Percentiles rank a stretch among this genome's conserved stretches.
phyloP scores from a whole-genome alignment of 2,113 vertebrate species.

The Petrocephalus zakoni region DNA sequence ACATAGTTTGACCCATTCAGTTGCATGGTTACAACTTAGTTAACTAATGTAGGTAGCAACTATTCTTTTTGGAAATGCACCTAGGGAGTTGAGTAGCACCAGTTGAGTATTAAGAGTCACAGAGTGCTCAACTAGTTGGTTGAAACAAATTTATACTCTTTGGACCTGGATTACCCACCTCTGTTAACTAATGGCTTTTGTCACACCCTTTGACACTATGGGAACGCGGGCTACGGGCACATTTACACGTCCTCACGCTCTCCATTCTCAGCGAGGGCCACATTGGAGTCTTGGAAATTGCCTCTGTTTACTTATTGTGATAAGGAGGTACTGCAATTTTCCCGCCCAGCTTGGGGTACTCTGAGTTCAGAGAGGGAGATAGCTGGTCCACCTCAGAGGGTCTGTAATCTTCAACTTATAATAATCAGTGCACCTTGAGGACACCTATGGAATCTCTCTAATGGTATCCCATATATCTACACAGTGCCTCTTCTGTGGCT shows the following conservation, averaged over 20 bases:
- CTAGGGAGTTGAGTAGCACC: too few relatives aligned
- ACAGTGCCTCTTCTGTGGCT: not conserved
- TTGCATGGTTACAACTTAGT: too few relatives aligned
- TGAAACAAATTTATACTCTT: too few relatives aligned
- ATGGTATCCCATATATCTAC: conserved; percentile 13
- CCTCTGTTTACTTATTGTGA: conserved; percentile 7
- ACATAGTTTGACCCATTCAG: too few relatives aligned
- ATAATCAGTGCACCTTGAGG: conserved; percentile 4
- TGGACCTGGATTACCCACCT: too few relatives aligned
- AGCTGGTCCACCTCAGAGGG: conserved; percentile 2
- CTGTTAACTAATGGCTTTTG: not conserved
- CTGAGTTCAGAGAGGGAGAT: not conserved
- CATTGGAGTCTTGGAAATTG: not conserved
- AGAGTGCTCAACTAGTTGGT: too few relatives aligned
- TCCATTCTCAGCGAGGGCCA: not conserved
- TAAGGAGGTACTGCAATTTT: conserved; percentile 14
- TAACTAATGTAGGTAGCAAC: too few relatives aligned
- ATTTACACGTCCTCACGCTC: not conserved
- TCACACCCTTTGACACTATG: not conserved
- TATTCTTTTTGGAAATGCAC: too few relatives aligned
- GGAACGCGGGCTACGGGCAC: not conserved
- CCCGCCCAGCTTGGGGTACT: not conserved
- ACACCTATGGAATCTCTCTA: conserved; percentile 10
- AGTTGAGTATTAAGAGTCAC: too few relatives aligned
- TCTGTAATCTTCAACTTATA: conserved; percentile 15